Conservation (phyloP, 2,113 vertebrate species). For the Clarias macrocephalus region DNA sequence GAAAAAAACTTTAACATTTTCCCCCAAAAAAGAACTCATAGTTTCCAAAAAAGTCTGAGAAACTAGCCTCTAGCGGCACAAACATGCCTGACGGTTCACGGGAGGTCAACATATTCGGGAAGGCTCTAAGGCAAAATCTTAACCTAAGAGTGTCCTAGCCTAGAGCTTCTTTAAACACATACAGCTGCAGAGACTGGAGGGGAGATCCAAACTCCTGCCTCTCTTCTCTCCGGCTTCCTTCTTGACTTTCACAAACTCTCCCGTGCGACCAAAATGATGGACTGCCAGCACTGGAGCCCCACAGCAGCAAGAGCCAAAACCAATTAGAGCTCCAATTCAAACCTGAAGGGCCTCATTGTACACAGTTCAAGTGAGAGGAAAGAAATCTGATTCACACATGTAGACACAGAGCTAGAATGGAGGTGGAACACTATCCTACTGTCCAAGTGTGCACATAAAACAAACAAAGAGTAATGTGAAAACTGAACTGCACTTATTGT, state of each 20-base stretch:
- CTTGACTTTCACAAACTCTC: constrained; percentile 61
- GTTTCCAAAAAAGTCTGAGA: not conserved
- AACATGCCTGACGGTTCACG: constrained; percentile 12
- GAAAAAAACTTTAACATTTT: not conserved
- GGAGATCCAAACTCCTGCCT: constrained; percentile 38
- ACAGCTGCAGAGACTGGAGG: constrained; percentile 37
- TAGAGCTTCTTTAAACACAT: constrained; percentile 41
- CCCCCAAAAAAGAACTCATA: not conserved
- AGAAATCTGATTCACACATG: constrained; percentile 64
- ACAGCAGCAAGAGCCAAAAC: constrained; percentile 71
- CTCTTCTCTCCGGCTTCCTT: constrained; percentile 61
- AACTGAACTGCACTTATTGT: no score
- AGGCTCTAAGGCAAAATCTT: constrained; percentile 4
- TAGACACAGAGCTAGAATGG: constrained; percentile 31
- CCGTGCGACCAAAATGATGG: constrained; percentile 66
- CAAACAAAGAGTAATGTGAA: not conserved
- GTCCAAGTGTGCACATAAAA: constrained; percentile 60
- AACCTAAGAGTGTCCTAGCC: constrained; percentile 8
- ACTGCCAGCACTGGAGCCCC: constrained; percentile 66
- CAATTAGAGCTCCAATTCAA: constrained; percentile 77
- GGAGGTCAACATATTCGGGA: not conserved
- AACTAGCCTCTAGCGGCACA: constrained; percentile 2
- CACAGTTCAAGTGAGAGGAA: constrained; percentile 75
- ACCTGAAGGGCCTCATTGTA: constrained; percentile 77
- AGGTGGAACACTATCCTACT: constrained; percentile 56